A percentile compares a stretch with the other conserved stretches of the same genome.
Evolutionary conservation across 2,113 vertebrate species (phyloP).

Genomic region (Megaptera novaeangliae): DNA sequence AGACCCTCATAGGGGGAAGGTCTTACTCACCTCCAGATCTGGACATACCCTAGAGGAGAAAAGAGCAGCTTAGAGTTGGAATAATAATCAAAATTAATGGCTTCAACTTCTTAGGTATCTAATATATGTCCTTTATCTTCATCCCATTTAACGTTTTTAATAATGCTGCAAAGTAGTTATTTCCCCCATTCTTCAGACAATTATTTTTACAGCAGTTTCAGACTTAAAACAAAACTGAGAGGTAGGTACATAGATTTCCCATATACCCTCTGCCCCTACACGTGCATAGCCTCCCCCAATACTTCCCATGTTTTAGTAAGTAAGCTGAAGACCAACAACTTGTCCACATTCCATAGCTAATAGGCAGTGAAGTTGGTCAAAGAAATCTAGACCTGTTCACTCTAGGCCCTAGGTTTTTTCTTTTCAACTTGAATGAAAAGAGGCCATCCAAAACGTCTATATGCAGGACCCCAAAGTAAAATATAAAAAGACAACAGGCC

Average conservation of each 20-base stretch:
- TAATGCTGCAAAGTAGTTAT: neutral
- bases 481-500: neutral
- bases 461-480: neutral
- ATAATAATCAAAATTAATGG: neutral
- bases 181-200: neutral
- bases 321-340: neutral
- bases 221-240: neutral
- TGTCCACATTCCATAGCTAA: neutral
- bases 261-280: neutral
- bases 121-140: neutral
- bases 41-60: neutral
- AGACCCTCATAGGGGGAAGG: neutral
- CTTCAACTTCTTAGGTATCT: neutral
- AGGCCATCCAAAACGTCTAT: neutral
- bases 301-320: neutral
- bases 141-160: neutral
- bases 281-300: neutral
- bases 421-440: neutral
- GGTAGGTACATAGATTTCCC: neutral
- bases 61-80: neutral
- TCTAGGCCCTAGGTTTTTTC: neutral
- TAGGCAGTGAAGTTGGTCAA: neutral
- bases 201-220: neutral
- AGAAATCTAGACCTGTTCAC: neutral
- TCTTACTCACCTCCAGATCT: neutral